Base-by-base conservation (phyloP, 2,888 invertebrate genomes). In the Andrena praecox region DNA sequence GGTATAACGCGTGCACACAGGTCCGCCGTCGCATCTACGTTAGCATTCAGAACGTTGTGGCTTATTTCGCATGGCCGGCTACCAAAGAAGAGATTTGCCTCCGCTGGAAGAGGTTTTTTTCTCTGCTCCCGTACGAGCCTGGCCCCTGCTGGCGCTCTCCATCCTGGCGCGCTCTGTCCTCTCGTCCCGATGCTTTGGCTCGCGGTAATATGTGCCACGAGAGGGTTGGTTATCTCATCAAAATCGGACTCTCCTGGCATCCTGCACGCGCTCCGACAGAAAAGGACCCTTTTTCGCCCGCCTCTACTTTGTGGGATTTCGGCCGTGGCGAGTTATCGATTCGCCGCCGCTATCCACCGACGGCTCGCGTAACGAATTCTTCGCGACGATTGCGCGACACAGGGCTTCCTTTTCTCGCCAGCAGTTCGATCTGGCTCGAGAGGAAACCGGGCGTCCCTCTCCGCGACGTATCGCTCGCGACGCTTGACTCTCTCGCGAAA, bases 51-150 rank as follows among this genome's bases (percentile, higher is more conserved):
- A 92, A 91, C 89, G 91, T 91, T 91, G 42, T 92, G 93, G 93
- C 93, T 94, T 94, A 93, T 93, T 93, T 93, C 93, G 91, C 93
- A 93, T 93, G 92, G 92, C 83, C 90, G 92, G 87, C 75, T 90
- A 82, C 92, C 90, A 93, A 94, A 94, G 93, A 93, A 92, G 92
- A 93, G 93, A 93, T 93, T 93, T 93, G 92, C 93, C 92, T 93
- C 89, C 89, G 89, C 89, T 89, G 89, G 90, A 87, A 91, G 90
- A 91, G 90, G 86, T 85, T 85, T 62, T 67, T 69, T 75, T 66
- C 83, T 80, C 85, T 77, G 63, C 24, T 24, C 56, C 78, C 52
- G 74, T 74, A 66, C 54, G 63, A 71, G 66, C 56, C 59, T 33
- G 59, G 62, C 56, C 24, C 56, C 56, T 27, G 54, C 56, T 54